Base-by-base conservation (phyloP, 2,888 invertebrate genomes). In the Arenicola marina region DNA sequence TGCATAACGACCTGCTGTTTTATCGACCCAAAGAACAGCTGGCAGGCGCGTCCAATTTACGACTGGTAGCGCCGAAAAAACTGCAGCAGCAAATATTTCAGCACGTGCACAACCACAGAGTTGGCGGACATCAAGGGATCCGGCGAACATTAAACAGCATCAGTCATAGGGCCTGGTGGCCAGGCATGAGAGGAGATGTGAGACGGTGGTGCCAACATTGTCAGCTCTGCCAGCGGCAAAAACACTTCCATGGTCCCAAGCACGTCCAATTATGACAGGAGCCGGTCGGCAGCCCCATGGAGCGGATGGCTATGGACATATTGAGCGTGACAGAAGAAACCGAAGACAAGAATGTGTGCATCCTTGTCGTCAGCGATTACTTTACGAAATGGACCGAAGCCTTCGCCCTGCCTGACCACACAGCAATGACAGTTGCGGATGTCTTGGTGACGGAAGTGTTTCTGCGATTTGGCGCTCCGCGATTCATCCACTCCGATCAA, bases 381-480 rank as follows among this genome's bases (percentile, higher is more conserved):
- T 68, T 60, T 51, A 51, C 61, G 11, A 68, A 68, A 46, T 68
- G 61, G 61, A 38, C 34, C n/a, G 67, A 66, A 51, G 62, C 63
- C 21, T 63, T 57, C 46, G 62, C 68, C 24, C 15, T 48, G 18
- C n/a, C 48, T 7, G 34, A 68, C 43, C 67, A 62, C 28, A 59
- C 56, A 4, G 65, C 68, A 11, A 15, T 55, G 11, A 55, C 62
- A 29, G 68, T 68, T 18, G 64, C 68, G n/a, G 65, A 65, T 34
- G 59, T 51, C n/a, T 34, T 68, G 18, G 62, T 68, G 21, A 55
- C 44, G 1, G 63, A 61, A 34, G 28, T 61, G 15, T 24, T 59
- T 21, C 3, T 21, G 2, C 38, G 59, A 44, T 54, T 38, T 54
- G 59, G 56, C 15, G 53, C 24, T 31, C 53, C 53, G 7, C 15